Evolutionary conservation across 2,113 vertebrate genomes (phyloP).

Genomic region (Cnemophilus loriae): DNA sequence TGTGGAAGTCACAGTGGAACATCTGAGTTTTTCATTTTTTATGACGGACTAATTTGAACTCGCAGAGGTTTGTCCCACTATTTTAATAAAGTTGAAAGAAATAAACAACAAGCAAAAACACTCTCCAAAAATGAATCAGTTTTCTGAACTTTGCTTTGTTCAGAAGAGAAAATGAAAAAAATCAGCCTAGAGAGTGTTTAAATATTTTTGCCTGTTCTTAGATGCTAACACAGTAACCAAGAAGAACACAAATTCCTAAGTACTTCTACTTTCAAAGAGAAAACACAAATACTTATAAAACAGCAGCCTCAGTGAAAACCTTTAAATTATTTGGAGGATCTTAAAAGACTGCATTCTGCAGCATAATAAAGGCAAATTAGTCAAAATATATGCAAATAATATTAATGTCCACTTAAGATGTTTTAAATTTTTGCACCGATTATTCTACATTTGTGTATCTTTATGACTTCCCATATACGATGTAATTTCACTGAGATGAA

Average conservation of each 20-base stretch:
- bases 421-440: neutral
- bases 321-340: neutral
- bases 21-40: neutral
- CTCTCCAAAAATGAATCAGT: neutral
- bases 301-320: neutral
- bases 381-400: constrained; percentile 20
- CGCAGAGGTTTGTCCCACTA: neutral
- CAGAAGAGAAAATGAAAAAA: neutral
- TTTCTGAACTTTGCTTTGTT: neutral
- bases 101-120: neutral
- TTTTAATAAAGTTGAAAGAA: neutral
- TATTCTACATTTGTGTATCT: neutral
- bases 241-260: neutral
- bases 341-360: neutral
- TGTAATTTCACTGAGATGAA: neutral
- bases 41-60: neutral
- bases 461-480: neutral
- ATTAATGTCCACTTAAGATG: neutral
- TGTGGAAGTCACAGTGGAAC: neutral
- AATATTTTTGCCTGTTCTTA: neutral
- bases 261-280: neutral
- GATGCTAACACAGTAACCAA: neutral
- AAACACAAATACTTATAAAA: neutral
- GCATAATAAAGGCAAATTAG: neutral
- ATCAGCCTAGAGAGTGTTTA: neutral